Evolutionary conservation across 2,113 vertebrate genomes (phyloP), one percentile per base, ranked within the genome.

Genomic region (Acanthisitta chloris): DNA sequence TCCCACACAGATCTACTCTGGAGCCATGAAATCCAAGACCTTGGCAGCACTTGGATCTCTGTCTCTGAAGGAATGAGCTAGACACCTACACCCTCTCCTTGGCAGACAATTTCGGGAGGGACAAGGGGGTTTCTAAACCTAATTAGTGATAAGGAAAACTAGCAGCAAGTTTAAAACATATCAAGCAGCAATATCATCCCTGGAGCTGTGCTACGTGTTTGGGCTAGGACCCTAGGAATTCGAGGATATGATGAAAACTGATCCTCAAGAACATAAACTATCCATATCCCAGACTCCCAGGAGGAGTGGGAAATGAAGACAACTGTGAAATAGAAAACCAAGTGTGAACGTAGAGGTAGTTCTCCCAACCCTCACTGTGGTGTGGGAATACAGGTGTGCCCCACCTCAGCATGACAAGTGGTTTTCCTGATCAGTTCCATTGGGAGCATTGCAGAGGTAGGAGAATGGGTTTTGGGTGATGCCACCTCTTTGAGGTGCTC

Each of bases 151-250:
- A 23, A 42, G 28, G 58, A 66, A 36, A 55, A 61, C 1, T 1
- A 54, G 31, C 7, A 42, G 65, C 18, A 43, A 43, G 48, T 81
- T 57, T 42, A 18, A 55, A 43, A 12, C 46, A 38, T 45, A 59
- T 21, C 36, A 29, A 14, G 54, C 33, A 28, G 67, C 31, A 18
- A 13, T 2, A 1, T 5, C 55, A 57, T 45, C 36, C 49, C 73
- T 17, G 33, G 33, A 24, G 23, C 1, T 15, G 62, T 34, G 15
- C 13, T 5, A 14, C 1, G 1, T 38, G 19, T n/a, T 23, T 7
- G 26, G 77, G 66, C 57, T 28, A 12, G 8, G 8, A n/a, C 2
- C 19, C 33, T 20, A 38, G 54, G 29, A 40, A 23, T 14, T 29
- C 8, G 7, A 46, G 89, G n/a, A 23, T 42, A 19, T 4, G 48